These are phyloP conservation scores for Galeopterus variegatus DNA, from an alignment of 2,113 vertebrate genomes.

Conservation along the genomic window DNA sequence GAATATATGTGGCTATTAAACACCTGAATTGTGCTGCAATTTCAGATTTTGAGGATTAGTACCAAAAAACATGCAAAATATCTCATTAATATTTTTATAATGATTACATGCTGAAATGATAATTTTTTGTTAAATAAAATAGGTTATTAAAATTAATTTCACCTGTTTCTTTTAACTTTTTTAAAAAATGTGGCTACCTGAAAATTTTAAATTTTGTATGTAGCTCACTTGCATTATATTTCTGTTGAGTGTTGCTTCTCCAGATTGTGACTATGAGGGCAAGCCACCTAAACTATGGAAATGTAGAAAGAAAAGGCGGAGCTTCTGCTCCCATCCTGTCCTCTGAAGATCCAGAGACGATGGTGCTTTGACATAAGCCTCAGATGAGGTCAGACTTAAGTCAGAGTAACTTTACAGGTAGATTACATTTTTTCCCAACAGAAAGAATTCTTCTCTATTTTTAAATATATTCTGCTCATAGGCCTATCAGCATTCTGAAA, in stretches of 20 bases:
- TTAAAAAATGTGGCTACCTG: neutral
- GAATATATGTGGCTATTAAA: neutral
- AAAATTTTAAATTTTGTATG: neutral
- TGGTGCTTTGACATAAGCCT: neutral
- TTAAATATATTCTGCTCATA: neutral
- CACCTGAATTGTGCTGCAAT: neutral
- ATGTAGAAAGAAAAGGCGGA: neutral
- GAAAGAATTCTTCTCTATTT: neutral
- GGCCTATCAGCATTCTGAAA: neutral
- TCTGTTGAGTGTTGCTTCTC: neutral
- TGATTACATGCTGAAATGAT: neutral
- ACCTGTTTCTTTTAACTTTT: neutral
- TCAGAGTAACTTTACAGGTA: neutral
- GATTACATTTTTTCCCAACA: neutral
- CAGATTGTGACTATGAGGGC: neutral
- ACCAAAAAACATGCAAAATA: neutral
- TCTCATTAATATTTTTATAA: neutral
- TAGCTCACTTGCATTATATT: neutral
- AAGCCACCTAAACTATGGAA: neutral
- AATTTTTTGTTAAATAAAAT: neutral
- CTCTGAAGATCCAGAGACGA: neutral
- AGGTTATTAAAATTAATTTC: constrained; percentile 21
- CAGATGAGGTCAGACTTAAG: neutral
- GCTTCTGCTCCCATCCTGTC: neutral
- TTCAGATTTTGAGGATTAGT: constrained; percentile 7